A percentile compares a stretch with the other conserved stretches of the same genome.
phyloP scores from a whole-genome alignment of 2,113 vertebrate genomes.

The Aegithalos caudatus region DNA sequence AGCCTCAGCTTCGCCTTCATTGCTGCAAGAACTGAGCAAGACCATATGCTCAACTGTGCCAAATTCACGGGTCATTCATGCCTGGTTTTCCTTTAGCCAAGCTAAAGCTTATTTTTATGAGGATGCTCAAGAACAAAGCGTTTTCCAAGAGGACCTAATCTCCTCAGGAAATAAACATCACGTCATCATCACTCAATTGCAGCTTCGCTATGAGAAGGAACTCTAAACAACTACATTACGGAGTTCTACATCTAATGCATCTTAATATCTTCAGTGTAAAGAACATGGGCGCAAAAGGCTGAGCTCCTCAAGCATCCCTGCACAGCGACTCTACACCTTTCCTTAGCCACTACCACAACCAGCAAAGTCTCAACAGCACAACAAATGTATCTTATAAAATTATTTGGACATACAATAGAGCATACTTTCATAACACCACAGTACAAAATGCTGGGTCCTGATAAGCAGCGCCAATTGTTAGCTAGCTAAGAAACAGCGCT shows the following conservation, averaged over 20 bases:
- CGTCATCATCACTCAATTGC: background rate
- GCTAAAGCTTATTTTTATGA: background rate
- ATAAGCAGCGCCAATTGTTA: background rate
- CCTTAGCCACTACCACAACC: background rate
- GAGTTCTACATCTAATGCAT: background rate
- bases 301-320: background rate
- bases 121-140: conserved; percentile 16
- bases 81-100: background rate
- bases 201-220: background rate
- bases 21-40: background rate
- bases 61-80: background rate
- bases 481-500: background rate
- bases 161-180: conserved; percentile 31
- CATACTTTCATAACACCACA: background rate
- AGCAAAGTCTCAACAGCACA: background rate
- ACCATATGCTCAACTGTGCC: background rate
- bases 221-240: background rate
- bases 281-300: background rate
- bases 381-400: background rate
- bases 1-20: background rate
- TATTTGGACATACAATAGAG: background rate
- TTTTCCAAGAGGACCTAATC: conserved; percentile 23
- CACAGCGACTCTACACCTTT: background rate
- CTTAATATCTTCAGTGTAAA: background rate
- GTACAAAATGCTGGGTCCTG: background rate